Base-by-base conservation (phyloP, 1,140 invertebrate species). In the Psilanteris sp. region DNA sequence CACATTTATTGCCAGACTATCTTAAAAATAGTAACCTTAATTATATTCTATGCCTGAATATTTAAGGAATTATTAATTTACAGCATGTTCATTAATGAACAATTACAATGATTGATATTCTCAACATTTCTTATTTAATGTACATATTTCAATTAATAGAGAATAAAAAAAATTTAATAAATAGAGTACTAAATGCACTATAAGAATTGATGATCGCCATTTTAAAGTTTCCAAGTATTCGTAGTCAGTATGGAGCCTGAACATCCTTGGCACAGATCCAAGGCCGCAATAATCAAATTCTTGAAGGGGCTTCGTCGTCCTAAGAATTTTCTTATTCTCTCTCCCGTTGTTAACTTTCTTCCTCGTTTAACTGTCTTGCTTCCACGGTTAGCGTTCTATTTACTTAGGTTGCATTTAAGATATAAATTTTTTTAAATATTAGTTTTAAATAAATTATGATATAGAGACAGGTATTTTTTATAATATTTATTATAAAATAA, bases 221-320 rank as follows among this genome's bases (percentile, higher is more conserved):
- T 55, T 59, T 61, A 41, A 83, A 82, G 72, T 82, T 82, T 76
- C 43, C 14, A 82, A 80, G 80, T 79, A 83, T 83, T 82, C 31
- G 27, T 46, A 59, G 68, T 59, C 61, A 64, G 26, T 31, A 43
- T 9, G 68, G 61, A 67, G 41, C 59, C 48, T 36, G 22, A 14
- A 67, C 71, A 57, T 72, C 67, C 77, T 79, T 79, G 75, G 72
- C 70, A 71, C 61, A 74, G 77, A 74, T 78, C 67, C 78, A 74
- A 79, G 75, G 77, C 75, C 67, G 81, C 73, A 82, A 83, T 86
- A 83, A 85, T 85, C 80, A 78, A 80, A 85, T 85, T 86, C 83
- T 77, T 83, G 59, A 68, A 64, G 73, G 50, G 57, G 72, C 59
- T 81, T 52, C 32, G 16, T 54, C 59, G 57, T 57, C n/a, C 44